Evolutionary conservation across 2,888 invertebrate species (phyloP).

Genomic region (Tenthredo scrophulariae): DNA sequence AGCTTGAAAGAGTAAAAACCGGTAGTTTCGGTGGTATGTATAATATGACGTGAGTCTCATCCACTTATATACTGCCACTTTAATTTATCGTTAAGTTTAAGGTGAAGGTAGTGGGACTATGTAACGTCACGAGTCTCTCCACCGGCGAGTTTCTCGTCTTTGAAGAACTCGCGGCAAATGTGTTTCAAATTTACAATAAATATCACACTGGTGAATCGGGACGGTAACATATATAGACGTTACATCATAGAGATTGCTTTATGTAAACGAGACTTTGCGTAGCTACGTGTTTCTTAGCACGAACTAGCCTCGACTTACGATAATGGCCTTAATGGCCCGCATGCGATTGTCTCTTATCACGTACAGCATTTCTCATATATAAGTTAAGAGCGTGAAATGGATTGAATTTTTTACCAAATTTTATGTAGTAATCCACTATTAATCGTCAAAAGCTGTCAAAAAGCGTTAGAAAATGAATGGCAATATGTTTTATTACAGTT

Average conservation of each 20-base stretch:
- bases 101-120: not conserved
- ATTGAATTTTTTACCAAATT: constrained; percentile 4
- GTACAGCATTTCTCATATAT: not conserved
- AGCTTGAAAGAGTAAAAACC: constrained; percentile 1
- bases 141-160: not conserved
- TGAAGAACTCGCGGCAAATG: constrained; percentile 9
- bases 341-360: constrained; percentile 13
- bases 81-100: not conserved
- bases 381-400: not conserved
- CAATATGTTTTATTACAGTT: no score
- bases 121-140: not conserved
- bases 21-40: constrained; percentile 43
- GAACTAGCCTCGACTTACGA: constrained; percentile 25
- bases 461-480: not conserved
- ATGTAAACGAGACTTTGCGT: not conserved
- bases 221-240: not conserved
- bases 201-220: not conserved
- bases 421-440: not conserved
- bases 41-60: constrained; percentile 20
- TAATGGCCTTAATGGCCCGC: constrained; percentile 22
- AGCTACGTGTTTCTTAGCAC: constrained; percentile 48
- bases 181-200: constrained; percentile 6
- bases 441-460: not conserved
- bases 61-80: not conserved
- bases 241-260: constrained; percentile 8